Base-by-base conservation (phyloP, 1,140 invertebrate species). In the Capitella teleta region DNA sequence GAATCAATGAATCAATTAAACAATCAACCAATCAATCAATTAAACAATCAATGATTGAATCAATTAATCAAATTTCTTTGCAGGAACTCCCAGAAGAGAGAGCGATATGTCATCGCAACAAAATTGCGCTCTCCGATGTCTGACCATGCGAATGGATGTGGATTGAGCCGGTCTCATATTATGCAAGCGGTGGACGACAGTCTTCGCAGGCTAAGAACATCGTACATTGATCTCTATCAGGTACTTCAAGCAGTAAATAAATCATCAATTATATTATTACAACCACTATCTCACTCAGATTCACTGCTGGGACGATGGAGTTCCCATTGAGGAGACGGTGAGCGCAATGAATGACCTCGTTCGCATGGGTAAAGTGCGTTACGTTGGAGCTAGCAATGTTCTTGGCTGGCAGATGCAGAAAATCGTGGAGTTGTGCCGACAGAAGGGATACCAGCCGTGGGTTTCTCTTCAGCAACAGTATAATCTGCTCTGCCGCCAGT, bases 361-460 rank as follows among this genome's bases (percentile, higher is more conserved):
- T 6, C 38, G 54, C 24, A 50, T 52, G 46, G 62, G 60, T 6
- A 66, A 64, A 44, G 50, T 64, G 4, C 51, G 61, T 25, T 64
- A 66, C 38, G 34, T 63, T 24, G 63, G 61, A n/a, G 57, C 55
- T 8, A 58, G 59, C 34, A 63, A 66, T 51, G 47, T 66, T 3
- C 49, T 47, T 42, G 62, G 63, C 12, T 64, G 61, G 61, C 59
- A 62, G 43, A 8, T 62, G 19, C 63, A 65, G 51, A 62, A 61
- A 43, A 53, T 61, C 2, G 57, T 59, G 12, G 61, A 65, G 34
- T 32, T 47, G 4, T 51, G 49, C 0, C 51, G 58, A 24, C 36
- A 23, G 30, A 32, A n/a, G n/a, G 30, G 30, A 32, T 32, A n/a
- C 8, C 30, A 32, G 8, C 30, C 30, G 8, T 32, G 8, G 30